Conservation (phyloP, 2,888 invertebrate species). For the Polia nebulosa region DNA sequence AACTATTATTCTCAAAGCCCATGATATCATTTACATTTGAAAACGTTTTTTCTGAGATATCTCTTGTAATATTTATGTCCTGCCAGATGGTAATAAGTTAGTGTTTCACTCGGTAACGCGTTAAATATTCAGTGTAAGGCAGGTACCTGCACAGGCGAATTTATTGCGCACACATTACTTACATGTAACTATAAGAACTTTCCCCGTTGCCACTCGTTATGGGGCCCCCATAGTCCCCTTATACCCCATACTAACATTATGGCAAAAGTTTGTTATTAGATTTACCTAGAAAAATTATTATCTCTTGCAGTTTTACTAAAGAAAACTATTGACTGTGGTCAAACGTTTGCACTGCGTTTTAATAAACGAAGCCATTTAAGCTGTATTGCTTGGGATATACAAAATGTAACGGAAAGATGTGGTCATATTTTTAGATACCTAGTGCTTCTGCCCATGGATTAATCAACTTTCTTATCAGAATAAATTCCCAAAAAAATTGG, state of each 20-base stretch:
- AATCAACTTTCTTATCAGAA: no score
- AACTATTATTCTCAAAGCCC: not conserved
- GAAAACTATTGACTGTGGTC: conserved; percentile 14
- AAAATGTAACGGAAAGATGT: no score
- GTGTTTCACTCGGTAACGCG: conserved; percentile 66
- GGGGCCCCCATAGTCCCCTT: conserved; percentile 13
- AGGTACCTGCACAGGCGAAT: conserved; percentile 61
- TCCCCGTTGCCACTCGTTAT: conserved; percentile 61
- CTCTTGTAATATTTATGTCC: conserved; percentile 42
- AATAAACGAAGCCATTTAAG: not conserved
- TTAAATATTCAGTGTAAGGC: conserved; percentile 80
- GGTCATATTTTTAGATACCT: no score
- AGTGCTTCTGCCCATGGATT: no score
- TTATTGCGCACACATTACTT: conserved; percentile 69
- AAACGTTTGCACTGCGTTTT: conserved; percentile 2
- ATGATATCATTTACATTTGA: conserved; percentile 10
- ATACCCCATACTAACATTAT: conserved; percentile 34
- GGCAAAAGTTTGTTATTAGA: conserved; percentile 35
- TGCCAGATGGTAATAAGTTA: conserved; percentile 61
- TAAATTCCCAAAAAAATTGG: no score
- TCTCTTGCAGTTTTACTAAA: conserved; percentile 25
- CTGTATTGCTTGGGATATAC: not conserved
- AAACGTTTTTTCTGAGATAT: conserved; percentile 8
- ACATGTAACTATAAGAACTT: conserved; percentile 76
- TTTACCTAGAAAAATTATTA: conserved; percentile 33